Evolutionary conservation across 1,140 invertebrate species (phyloP), one percentile per base, ranked within the genome.

Genomic region (Pogonognathellus flavescens): DNA sequence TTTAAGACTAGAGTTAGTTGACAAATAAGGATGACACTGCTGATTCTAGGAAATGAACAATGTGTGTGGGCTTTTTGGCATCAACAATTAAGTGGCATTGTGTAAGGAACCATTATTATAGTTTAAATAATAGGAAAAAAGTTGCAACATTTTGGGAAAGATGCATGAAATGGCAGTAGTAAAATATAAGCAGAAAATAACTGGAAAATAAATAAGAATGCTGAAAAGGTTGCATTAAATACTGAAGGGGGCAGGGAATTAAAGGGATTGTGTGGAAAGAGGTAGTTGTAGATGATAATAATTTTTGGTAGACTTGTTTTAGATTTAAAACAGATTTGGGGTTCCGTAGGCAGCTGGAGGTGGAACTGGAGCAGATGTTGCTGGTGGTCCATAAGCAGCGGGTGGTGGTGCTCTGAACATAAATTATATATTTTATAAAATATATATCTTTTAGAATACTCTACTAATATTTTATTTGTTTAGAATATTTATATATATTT

Each of bases 1-100:
- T 66, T 66, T 20, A 25, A 66, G 62, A 66, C 62, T 66, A 66
- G 62, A 66, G 10, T 25, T 66, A 66, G 18, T 66, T 66, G 62
- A 66, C 22, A 66, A 66, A 14, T 55, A 55, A 14, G 11, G 11
- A 55, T 14, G 16, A 16, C 53, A 55, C 53, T 55, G 53, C 31
- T 41, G 31, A 41, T 41, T 41, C 31, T 41, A 41, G 31, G 31
- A 41, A 3, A 41, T 41, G 31, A 41, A 41, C 31, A 41, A 41
- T 41, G 31, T 41, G 31, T 41, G 31, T 41, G 31, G 31, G 31
- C 1, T 41, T 41, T 41, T 41, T 41, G 31, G 31, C 53, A 16
- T 55, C 53, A 41, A 16, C 53, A 55, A 55, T 55, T 55, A 55
- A n/a, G 53, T 55, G 53, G 2, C 11, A 14, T 55, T 14, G 53